Evolutionary conservation across 2,113 vertebrate species (phyloP), one percentile per base, ranked within the genome.

Genomic region (Grus americana): DNA sequence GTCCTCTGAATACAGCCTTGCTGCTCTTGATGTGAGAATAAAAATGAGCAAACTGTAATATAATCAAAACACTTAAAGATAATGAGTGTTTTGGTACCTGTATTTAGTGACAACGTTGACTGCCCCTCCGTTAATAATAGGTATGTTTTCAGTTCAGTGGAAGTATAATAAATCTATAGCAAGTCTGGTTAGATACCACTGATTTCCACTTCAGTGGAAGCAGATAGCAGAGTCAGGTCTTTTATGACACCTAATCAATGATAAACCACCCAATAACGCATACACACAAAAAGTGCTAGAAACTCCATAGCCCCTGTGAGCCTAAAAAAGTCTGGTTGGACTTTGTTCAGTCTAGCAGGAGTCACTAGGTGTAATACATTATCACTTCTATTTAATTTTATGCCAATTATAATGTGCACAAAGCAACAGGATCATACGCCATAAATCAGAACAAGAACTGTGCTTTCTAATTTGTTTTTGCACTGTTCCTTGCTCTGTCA

Each of bases 81-180:
- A 90, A 95, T 67, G 27, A 92, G 52, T 73, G 36, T 86, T 94
- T 93, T 90, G 71, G 92, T 88, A 32, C 50, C 44, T 70, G 62
- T 71, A 14, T 76, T 86, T 86, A 78, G 67, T n/a, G 67, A 50
- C 58, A 49, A 20, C 42, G 59, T 54, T 2, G 15, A 38, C 81
- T 76, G 74, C 26, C 79, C 70, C 36, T 76, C 44, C 0, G 2
- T 50, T 92, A 92, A 66, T 70, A 93, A 63, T 26, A 65, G 46
- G 32, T 19, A 12, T 70, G n/a, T 46, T 86, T 94, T 76, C 78
- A 46, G 30, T 50, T 79, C 34, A 24, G 62, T 79, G 63, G 9
- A 71, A 86, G 15, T 83, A 7, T 74, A 38, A 93, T 34, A 66
- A 90, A 93, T 73, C 62, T 65, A 46, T 23, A 47, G 27, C 30